Conservation (phyloP, 2,888 invertebrate species). For the Mesoligia furuncula region DNA sequence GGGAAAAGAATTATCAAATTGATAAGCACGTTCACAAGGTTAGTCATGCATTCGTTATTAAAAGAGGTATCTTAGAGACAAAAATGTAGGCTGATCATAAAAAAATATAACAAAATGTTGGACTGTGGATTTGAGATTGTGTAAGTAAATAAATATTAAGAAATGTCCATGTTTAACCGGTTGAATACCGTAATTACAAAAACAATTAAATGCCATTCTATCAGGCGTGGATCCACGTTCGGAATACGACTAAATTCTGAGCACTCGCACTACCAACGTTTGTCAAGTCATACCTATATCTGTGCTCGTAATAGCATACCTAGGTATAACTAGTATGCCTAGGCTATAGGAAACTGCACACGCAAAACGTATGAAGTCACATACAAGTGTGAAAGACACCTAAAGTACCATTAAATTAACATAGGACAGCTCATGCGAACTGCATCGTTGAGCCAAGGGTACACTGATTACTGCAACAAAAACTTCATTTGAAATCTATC, state of each 20-base stretch:
- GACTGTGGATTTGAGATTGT: not conserved
- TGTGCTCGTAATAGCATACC: conserved; percentile 22
- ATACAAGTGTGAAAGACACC: conserved; percentile 59
- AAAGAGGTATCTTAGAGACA: not conserved
- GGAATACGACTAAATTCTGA: conserved; percentile 9
- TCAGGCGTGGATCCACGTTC: not conserved
- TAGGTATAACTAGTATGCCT: conserved; percentile 13
- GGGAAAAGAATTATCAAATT: conserved; percentile 1
- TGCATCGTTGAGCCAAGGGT: conserved; percentile 63
- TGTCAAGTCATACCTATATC: conserved; percentile 42
- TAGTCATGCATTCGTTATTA: not conserved
- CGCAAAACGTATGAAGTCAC: conserved; percentile 50
- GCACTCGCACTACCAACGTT: conserved; percentile 3
- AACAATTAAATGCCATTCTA: not conserved
- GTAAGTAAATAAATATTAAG: too few species aligned
- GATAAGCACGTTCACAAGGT: not conserved
- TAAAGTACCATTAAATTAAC: conserved; percentile 64
- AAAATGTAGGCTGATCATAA: not conserved
- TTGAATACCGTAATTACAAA: too few species aligned
- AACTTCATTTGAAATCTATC: conserved; percentile 16
- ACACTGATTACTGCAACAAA: conserved; percentile 50
- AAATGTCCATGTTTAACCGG: too few species aligned
- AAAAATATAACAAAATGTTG: not conserved
- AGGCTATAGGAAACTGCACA: conserved; percentile 44
- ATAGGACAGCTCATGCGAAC: conserved; percentile 62